Conservation (phyloP, 2,113 vertebrate species). For the Rhipidura dahli region DNA sequence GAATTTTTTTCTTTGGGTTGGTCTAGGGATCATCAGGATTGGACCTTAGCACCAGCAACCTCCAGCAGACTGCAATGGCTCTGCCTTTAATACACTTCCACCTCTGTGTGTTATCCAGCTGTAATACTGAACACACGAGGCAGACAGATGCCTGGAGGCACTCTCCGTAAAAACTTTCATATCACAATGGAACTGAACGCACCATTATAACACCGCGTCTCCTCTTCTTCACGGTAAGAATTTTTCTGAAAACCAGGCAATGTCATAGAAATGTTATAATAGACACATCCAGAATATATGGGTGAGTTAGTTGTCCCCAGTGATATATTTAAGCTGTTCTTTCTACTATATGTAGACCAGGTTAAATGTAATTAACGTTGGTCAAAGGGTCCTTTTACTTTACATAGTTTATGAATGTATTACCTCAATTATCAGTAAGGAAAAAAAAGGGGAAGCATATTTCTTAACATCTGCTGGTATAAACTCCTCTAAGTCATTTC, state of each 20-base stretch:
- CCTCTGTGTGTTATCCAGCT: conserved; percentile 32
- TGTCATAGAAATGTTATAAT: conserved; percentile 53
- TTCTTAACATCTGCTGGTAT: neutral
- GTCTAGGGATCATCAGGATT: conserved; percentile 14
- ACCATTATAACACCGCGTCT: conserved; percentile 2
- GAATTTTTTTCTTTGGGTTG: neutral
- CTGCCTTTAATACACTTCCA: conserved; percentile 52
- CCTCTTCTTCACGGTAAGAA: conserved; percentile 5
- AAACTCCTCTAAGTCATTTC: neutral
- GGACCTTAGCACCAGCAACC: conserved; percentile 23
- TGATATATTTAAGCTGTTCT: neutral
- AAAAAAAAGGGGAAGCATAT: neutral
- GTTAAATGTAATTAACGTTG: neutral
- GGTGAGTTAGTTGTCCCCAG: neutral
- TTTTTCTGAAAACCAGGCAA: neutral
- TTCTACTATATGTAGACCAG: neutral
- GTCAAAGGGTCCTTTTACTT: neutral
- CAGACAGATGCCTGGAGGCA: conserved; percentile 72
- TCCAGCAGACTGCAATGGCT: conserved; percentile 52
- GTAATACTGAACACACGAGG: conserved; percentile 39
- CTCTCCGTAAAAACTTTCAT: conserved; percentile 45
- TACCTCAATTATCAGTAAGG: conserved; percentile 7
- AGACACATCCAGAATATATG: conserved; percentile 38
- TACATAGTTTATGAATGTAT: neutral
- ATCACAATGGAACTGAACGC: conserved; percentile 48